phyloP scores from a whole-genome alignment of 2,113 vertebrate genomes.

The Gobiocypris rarus region DNA sequence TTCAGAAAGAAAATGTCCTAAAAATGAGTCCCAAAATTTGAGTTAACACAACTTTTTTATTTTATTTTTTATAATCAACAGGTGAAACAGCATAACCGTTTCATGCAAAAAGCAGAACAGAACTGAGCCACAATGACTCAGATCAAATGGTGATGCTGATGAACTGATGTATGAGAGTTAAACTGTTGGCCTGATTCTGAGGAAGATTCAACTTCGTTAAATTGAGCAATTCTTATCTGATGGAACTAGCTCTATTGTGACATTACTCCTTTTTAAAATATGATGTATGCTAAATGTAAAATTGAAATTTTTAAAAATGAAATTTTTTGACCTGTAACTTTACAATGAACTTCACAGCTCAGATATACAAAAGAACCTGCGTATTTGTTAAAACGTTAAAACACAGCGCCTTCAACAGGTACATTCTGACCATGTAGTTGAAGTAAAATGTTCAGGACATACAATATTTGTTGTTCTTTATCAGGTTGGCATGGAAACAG shows the following conservation, averaged over 20 bases:
- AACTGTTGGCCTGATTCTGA: neutral
- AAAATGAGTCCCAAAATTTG: neutral
- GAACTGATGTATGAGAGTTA: neutral
- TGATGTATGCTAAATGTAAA: neutral
- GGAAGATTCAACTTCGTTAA: neutral
- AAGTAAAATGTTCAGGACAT: too few relatives aligned
- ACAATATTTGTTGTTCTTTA: conserved; percentile 19
- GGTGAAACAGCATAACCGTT: conserved; percentile 31
- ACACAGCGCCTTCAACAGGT: neutral
- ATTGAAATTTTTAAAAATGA: too few relatives aligned
- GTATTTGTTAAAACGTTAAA: neutral
- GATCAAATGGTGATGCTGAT: conserved; percentile 16
- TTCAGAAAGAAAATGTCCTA: neutral
- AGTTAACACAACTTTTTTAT: neutral
- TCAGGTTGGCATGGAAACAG: conserved; percentile 20
- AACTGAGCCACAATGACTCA: conserved; percentile 27
- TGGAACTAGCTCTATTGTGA: conserved; percentile 18
- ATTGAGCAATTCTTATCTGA: conserved; percentile 39
- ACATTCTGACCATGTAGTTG: neutral
- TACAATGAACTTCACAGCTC: neutral
- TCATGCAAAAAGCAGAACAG: conserved; percentile 34
- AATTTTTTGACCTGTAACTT: neutral
- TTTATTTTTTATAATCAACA: neutral
- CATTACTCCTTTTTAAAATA: neutral
- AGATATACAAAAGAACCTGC: neutral